phyloP scores from a whole-genome alignment of 1,140 invertebrate species.

The Penaeus vannamei region DNA sequence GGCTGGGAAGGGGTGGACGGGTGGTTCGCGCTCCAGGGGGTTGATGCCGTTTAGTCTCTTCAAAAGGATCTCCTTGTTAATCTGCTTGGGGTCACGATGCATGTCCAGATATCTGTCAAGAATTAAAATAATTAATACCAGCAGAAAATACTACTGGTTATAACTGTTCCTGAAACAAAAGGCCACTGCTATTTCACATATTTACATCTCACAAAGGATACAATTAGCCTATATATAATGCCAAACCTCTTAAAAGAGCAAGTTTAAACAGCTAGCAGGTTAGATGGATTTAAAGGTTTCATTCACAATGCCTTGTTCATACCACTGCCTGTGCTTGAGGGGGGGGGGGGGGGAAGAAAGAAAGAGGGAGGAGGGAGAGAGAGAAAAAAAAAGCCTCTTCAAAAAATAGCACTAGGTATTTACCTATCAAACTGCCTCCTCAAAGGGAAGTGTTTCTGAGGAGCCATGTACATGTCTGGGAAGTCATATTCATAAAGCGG shows the following conservation, averaged over 20 bases:
- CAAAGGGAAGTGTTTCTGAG: constrained; percentile 86
- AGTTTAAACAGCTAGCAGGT: too few relatives aligned
- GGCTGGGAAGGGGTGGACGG: constrained; percentile 38
- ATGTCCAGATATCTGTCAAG: constrained; percentile 83
- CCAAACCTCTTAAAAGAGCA: too few relatives aligned
- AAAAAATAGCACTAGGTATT: constrained; percentile 66
- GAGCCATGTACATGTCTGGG: constrained; percentile 80
- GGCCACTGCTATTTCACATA: too few relatives aligned
- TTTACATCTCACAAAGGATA: too few relatives aligned
- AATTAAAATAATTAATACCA: neutral
- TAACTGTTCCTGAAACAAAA: too few relatives aligned
- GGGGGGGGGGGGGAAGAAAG: too few relatives aligned
- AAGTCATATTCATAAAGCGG: constrained; percentile 92
- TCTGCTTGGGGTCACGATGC: constrained; percentile 90
- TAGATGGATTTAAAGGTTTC: too few relatives aligned
- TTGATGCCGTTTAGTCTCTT: constrained; percentile 85
- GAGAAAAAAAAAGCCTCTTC: too few relatives aligned
- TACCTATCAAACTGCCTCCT: constrained; percentile 68
- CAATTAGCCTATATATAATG: too few relatives aligned
- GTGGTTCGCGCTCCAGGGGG: constrained; percentile 80
- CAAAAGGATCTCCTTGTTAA: constrained; percentile 88
- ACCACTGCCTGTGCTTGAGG: too few relatives aligned
- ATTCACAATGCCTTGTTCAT: too few relatives aligned
- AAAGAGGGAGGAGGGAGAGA: too few relatives aligned
- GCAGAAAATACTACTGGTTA: neutral